Conservation (phyloP, 2,888 invertebrate species). For the Cantharis nigra region DNA sequence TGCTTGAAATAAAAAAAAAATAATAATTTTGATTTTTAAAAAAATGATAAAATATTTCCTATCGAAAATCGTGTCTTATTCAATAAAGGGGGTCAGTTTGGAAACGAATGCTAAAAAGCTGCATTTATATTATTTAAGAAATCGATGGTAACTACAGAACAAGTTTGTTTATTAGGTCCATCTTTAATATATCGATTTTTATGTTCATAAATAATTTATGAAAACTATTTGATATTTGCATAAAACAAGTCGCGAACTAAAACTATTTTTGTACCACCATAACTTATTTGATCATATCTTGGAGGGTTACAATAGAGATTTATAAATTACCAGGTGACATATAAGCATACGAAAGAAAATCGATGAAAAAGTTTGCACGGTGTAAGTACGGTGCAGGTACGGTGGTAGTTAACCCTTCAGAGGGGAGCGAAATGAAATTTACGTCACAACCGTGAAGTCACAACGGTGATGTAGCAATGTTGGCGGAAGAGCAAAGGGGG, state of each 20-base stretch:
- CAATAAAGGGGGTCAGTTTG: not conserved
- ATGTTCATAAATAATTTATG: conserved; percentile 2
- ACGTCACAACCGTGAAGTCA: conserved; percentile 40
- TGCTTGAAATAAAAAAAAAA: too few species aligned
- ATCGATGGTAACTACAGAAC: not conserved
- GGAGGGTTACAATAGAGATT: conserved; percentile 14
- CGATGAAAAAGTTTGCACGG: conserved; percentile 12
- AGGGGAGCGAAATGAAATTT: not conserved
- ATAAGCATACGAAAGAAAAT: conserved; percentile 26
- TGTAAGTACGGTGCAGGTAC: not conserved
- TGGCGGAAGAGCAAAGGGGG: conserved; percentile 35
- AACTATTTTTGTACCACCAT: conserved; percentile 23
- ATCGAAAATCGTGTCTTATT: not conserved
- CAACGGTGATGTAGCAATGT: not conserved
- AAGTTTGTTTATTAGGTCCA: not conserved
- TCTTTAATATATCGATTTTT: not conserved
- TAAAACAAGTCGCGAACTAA: conserved; percentile 5
- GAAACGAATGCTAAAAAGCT: not conserved
- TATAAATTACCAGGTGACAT: conserved; percentile 25
- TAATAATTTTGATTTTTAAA: too few species aligned
- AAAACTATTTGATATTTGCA: not conserved
- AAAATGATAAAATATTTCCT: not conserved
- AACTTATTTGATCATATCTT: conserved; percentile 14
- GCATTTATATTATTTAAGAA: not conserved
- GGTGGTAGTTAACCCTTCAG: not conserved